Evolutionary conservation across 2,797 vertebrate species (phyloP).

Genomic region (Chiroxiphia lanceolata): DNA sequence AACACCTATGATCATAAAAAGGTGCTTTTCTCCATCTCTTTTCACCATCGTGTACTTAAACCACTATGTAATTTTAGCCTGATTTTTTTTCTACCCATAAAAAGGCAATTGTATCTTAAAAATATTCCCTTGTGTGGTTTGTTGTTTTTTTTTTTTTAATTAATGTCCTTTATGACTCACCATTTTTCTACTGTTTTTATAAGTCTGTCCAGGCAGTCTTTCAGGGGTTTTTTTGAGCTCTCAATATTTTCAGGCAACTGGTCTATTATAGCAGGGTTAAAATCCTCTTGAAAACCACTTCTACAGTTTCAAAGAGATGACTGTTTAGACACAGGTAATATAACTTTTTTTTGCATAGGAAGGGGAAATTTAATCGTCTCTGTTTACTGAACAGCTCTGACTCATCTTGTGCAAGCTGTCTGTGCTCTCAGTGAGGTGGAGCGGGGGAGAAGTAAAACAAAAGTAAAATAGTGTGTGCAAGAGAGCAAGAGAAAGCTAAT

Average conservation of each 20-base stretch:
- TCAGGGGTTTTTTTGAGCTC: background rate
- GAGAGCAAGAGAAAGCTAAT: background rate
- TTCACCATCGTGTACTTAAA: background rate
- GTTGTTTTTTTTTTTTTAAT: background rate
- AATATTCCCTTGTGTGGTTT: background rate
- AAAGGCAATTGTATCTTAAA: background rate
- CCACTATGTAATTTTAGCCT: background rate
- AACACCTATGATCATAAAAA: background rate
- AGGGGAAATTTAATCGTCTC: background rate
- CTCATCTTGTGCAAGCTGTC: conserved; percentile 49
- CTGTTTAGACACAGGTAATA: background rate
- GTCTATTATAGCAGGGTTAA: background rate
- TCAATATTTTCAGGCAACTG: background rate
- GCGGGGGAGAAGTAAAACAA: background rate
- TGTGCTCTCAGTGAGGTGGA: background rate
- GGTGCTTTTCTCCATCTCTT: background rate
- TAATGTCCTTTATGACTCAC: conserved; percentile 28
- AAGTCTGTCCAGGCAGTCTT: background rate
- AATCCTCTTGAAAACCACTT: background rate
- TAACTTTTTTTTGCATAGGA: background rate
- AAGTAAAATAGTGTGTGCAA: background rate
- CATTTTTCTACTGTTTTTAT: background rate
- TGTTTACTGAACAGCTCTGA: conserved; percentile 51
- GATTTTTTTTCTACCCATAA: background rate
- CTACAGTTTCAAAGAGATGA: background rate